Percentiles rank a stretch among this genome's conserved stretches.
These are phyloP conservation scores for Machimus atricapillus DNA, from an alignment of 2,888 invertebrate species.

Conservation along the genomic window DNA sequence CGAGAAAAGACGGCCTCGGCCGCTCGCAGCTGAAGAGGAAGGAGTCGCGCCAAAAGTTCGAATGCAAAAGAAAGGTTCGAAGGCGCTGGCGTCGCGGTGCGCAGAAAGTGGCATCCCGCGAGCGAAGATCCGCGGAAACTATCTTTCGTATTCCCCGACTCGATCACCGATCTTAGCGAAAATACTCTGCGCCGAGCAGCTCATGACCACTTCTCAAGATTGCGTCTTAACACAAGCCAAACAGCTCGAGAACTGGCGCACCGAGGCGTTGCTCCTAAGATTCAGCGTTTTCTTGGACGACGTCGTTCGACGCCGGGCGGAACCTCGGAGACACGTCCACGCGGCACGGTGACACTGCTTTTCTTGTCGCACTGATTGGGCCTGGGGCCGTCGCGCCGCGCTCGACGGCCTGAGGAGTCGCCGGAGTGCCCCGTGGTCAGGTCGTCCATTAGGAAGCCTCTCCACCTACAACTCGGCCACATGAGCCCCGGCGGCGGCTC, in stretches of 20 bases:
- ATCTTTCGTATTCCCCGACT: background rate
- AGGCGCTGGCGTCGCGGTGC: background rate
- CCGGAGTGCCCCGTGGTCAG: background rate
- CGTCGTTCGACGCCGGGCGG: background rate
- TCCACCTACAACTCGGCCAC: slow-evolving; percentile 23
- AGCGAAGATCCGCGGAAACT: background rate
- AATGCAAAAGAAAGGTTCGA: background rate
- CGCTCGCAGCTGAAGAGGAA: background rate
- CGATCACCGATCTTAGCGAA: background rate
- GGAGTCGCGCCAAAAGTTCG: background rate
- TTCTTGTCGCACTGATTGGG: slow-evolving; percentile 31
- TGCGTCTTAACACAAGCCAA: slow-evolving; percentile 26
- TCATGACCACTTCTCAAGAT: background rate
- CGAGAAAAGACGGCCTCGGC: background rate
- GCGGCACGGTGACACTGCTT: slow-evolving; percentile 2
- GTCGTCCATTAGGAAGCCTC: background rate
- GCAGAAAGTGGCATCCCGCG: slow-evolving; percentile 11
- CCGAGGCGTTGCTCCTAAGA: slow-evolving; percentile 10
- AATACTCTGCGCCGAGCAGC: background rate
- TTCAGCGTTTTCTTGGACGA: background rate
- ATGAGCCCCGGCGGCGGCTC: background rate
- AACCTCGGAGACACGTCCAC: slow-evolving; percentile 5
- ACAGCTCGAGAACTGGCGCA: slow-evolving; percentile 12
- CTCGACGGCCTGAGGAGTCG: background rate
- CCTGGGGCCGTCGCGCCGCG: background rate